A percentile compares a stretch with the other conserved stretches of the same genome.
These are phyloP conservation scores for Clarias magur DNA, from an alignment of 2,113 vertebrate species.

Conservation along the genomic window DNA sequence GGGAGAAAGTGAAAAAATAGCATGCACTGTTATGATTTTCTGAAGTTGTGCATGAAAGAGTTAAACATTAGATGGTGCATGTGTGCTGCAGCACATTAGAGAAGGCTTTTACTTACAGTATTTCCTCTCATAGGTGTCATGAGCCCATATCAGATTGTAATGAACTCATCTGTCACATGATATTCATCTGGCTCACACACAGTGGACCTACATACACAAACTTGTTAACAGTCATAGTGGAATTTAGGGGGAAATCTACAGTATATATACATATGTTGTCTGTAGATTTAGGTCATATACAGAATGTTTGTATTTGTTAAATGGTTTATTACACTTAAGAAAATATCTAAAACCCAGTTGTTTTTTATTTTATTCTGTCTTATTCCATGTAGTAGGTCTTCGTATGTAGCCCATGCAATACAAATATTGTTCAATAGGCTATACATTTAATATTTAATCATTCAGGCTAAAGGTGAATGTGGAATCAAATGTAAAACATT, in stretches of 20 bases:
- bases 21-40: too few relatives aligned
- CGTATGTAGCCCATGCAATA: background rate
- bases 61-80: background rate
- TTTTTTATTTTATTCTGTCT: background rate
- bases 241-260: background rate
- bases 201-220: background rate
- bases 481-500: background rate
- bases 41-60: too few relatives aligned
- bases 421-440: too few relatives aligned
- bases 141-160: background rate
- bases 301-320: background rate
- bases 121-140: background rate
- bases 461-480: background rate
- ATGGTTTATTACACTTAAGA: background rate
- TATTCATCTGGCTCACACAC: background rate
- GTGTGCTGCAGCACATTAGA: background rate
- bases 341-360: background rate
- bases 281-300: background rate
- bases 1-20: too few relatives aligned
- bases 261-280: background rate
- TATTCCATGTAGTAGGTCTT: background rate
- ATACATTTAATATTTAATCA: too few relatives aligned
- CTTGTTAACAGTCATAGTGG: background rate
- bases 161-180: background rate
- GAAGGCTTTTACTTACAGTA: background rate